These are phyloP conservation scores for Dinothrombium tinctorium DNA, from an alignment of 1,140 invertebrate genomes.

Conservation along the genomic window DNA sequence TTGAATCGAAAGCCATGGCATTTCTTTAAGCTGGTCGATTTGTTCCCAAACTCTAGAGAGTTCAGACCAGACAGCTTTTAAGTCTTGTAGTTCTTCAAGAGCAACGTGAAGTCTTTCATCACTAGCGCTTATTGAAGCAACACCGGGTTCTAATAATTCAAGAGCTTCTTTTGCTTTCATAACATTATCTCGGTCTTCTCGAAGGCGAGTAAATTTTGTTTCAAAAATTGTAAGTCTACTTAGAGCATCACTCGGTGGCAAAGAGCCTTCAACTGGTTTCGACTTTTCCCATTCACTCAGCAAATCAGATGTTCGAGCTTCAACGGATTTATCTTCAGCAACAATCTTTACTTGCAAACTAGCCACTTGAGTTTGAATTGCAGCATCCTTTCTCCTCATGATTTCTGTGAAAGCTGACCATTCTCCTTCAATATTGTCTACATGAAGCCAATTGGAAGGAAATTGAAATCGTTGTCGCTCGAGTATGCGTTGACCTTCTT, in stretches of 20 bases:
- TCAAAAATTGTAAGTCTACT: constrained; percentile 75
- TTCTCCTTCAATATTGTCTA: constrained; percentile 97
- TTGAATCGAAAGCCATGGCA: constrained; percentile 93
- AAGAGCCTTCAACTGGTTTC: constrained; percentile 65
- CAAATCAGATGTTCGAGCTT: constrained; percentile 73
- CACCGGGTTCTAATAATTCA: constrained; percentile 58
- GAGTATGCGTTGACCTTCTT: constrained; percentile 84
- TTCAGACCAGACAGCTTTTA: constrained; percentile 89
- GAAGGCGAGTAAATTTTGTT: constrained; percentile 71
- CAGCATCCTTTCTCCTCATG: constrained; percentile 86
- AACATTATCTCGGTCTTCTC: constrained; percentile 94
- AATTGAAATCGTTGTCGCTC: constrained; percentile 94
- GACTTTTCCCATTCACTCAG: constrained; percentile 85
- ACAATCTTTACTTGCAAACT: constrained; percentile 97
- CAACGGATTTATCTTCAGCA: constrained; percentile 94
- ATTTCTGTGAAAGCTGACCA: constrained; percentile 99
- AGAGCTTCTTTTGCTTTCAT: constrained; percentile 93
- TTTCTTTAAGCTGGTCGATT: constrained; percentile 91
- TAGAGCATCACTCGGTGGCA: constrained; percentile 84
- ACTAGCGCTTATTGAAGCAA: constrained; percentile 36
- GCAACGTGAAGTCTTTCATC: constrained; percentile 77
- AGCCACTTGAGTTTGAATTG: constrained; percentile 88
- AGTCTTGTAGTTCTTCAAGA: constrained; percentile 83
- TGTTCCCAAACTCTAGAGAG: constrained; percentile 85
- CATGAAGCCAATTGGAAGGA: constrained; percentile 84